phyloP scores from a whole-genome alignment of 2,888 invertebrate genomes.

The Thelaira solivaga region DNA sequence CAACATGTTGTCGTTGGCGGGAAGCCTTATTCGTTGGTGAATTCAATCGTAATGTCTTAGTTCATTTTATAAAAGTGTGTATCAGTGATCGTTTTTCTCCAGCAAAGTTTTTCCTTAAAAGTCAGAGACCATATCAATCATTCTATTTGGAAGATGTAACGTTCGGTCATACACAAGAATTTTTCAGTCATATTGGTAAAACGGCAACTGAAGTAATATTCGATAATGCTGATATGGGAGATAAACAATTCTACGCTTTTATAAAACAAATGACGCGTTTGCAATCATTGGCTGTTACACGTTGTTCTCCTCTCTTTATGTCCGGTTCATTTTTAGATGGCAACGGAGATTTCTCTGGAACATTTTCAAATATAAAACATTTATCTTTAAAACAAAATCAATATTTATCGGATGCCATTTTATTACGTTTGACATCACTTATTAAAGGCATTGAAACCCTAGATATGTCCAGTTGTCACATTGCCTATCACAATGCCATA shows the following conservation, averaged over 20 bases:
- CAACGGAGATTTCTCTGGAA: slow-evolving; percentile 78
- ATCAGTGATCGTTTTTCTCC: slow-evolving; percentile 73
- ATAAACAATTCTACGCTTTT: slow-evolving; percentile 81
- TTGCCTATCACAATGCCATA: slow-evolving; percentile 84
- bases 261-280: slow-evolving; percentile 80
- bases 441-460: slow-evolving; percentile 81
- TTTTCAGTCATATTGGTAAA: slow-evolving; percentile 81
- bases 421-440: slow-evolving; percentile 81
- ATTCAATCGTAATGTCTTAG: slow-evolving; percentile 72
- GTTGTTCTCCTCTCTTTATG: slow-evolving; percentile 85
- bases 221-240: slow-evolving; percentile 81
- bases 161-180: slow-evolving; percentile 74
- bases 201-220: slow-evolving; percentile 79
- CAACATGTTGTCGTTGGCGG: slow-evolving; percentile 83
- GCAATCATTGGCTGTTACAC: slow-evolving; percentile 80
- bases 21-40: slow-evolving; percentile 82
- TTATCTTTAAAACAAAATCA: slow-evolving; percentile 83
- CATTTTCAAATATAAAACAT: slow-evolving; percentile 77
- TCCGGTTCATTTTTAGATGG: slow-evolving; percentile 81
- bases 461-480: slow-evolving; percentile 82
- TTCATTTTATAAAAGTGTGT: slow-evolving; percentile 72
- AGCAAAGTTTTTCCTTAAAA: slow-evolving; percentile 68
- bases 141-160: slow-evolving; percentile 73
- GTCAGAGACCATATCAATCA: slow-evolving; percentile 70
- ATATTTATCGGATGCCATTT: slow-evolving; percentile 86